Evolutionary conservation across 2,113 vertebrate species (phyloP).

Genomic region (Rhodinocichla rosea): DNA sequence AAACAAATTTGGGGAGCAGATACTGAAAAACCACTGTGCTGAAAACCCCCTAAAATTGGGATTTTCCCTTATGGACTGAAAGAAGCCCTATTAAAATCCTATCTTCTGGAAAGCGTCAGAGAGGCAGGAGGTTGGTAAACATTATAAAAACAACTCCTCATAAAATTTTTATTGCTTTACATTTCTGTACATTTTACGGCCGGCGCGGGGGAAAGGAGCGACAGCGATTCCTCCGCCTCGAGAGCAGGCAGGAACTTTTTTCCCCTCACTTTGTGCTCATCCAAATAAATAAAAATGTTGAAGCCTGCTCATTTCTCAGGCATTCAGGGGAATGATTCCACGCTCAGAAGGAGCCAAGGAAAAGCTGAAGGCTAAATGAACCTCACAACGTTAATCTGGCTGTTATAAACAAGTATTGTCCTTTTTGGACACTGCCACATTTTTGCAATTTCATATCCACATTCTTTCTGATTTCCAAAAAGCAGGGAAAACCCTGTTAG

Average conservation of each 20-base stretch:
- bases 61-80: background rate
- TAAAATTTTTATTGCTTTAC: conserved; percentile 39
- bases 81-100: conserved; percentile 40
- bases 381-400: background rate
- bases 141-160: conserved; percentile 18
- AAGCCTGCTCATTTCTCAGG: background rate
- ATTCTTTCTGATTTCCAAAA: background rate
- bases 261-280: background rate
- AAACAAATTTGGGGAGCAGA: background rate
- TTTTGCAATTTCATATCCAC: background rate
- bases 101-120: conserved; percentile 52
- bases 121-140: conserved; percentile 52
- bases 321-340: background rate
- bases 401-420: background rate
- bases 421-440: background rate
- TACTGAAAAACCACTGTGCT: background rate
- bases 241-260: background rate
- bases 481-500: background rate
- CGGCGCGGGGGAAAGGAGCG: background rate
- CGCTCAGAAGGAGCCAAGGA: background rate
- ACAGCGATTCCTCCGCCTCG: background rate
- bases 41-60: background rate
- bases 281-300: conserved; percentile 41
- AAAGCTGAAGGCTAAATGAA: background rate
- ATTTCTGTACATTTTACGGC: conserved; percentile 56